These are phyloP conservation scores for Flexamia atlantica DNA, from an alignment of 2,888 invertebrate species.

Conservation along the genomic window DNA sequence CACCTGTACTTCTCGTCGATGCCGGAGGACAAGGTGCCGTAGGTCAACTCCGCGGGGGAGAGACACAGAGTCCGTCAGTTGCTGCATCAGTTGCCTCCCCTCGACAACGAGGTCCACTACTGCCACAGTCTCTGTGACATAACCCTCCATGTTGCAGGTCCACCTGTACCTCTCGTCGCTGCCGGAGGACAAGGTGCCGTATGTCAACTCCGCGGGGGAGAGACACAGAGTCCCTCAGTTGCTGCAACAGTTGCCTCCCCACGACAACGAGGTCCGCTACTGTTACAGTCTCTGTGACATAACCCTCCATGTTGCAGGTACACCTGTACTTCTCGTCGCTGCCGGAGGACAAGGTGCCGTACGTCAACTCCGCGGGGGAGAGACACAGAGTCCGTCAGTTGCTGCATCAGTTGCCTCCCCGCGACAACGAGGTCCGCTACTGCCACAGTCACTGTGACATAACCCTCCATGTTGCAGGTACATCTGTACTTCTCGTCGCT, in stretches of 20 bases:
- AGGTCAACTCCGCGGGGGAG: slow-evolving; percentile 97
- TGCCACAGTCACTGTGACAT: slow-evolving; percentile 93
- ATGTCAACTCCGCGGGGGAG: slow-evolving; percentile 97
- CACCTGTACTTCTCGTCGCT: slow-evolving; percentile 97
- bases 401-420: slow-evolving; percentile 97
- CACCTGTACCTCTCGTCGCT: slow-evolving; percentile 97
- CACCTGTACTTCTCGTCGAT: slow-evolving; percentile 97
- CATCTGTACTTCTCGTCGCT: slow-evolving; percentile 97
- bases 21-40: slow-evolving; percentile 98
- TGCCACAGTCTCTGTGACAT: slow-evolving; percentile 93
- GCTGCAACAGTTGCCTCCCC: slow-evolving; percentile 97
- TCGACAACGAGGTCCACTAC: slow-evolving; percentile 98
- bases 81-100: slow-evolving; percentile 97
- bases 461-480: slow-evolving; percentile 81
- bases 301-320: slow-evolving; percentile 81
- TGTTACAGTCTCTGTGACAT: slow-evolving; percentile 93
- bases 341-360: slow-evolving; percentile 98
- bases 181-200: slow-evolving; percentile 98
- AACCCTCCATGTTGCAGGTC: slow-evolving; percentile 81
- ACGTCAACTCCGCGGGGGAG: slow-evolving; percentile 97
- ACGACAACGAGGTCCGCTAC: slow-evolving; percentile 98
- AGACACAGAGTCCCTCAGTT: slow-evolving; percentile 96
- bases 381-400: slow-evolving; percentile 96
- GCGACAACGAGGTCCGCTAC: slow-evolving; percentile 98
- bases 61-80: slow-evolving; percentile 96